These are phyloP conservation scores for Apoderus coryli DNA, from an alignment of 2,888 invertebrate genomes.

Conservation along the genomic window DNA sequence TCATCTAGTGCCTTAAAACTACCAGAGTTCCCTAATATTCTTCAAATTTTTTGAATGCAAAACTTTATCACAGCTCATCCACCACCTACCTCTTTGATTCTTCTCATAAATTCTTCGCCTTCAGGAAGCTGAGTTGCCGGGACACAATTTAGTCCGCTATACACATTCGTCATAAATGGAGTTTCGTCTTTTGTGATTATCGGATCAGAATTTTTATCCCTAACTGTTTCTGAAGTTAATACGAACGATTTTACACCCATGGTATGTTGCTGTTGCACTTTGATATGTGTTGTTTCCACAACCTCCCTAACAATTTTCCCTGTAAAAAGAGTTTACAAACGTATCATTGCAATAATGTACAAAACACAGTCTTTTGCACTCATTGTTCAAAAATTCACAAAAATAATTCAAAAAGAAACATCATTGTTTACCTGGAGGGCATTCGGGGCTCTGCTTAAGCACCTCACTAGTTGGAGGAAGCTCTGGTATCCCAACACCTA, in stretches of 20 bases:
- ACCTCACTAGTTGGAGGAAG: conserved; percentile 28
- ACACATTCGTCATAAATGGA: conserved; percentile 13
- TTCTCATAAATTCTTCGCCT: conserved; percentile 28
- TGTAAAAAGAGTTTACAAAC: no score
- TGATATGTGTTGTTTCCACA: conserved; percentile 36
- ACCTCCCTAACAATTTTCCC: conserved; percentile 38
- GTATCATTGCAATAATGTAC: no score
- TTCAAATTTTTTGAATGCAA: no score
- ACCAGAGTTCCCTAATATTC: no score
- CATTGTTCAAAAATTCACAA: no score
- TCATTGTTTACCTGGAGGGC: conserved; percentile 33
- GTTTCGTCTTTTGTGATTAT: conserved; percentile 17
- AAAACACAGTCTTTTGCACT: no score
- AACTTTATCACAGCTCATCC: no score
- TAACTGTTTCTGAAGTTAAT: conserved; percentile 35
- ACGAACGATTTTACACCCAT: conserved; percentile 37
- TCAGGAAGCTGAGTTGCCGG: no score
- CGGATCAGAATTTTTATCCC: conserved; percentile 26
- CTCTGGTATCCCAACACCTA: conserved; percentile 32
- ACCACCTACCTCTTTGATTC: conserved; percentile 36
- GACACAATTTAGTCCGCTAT: conserved; percentile 14
- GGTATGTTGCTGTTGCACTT: conserved; percentile 37
- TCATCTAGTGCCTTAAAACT: no score
- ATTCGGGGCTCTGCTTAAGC: conserved; percentile 30
- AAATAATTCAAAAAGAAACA: no score